Conservation (phyloP, 1,140 invertebrate species). For the Phortica variegata region DNA sequence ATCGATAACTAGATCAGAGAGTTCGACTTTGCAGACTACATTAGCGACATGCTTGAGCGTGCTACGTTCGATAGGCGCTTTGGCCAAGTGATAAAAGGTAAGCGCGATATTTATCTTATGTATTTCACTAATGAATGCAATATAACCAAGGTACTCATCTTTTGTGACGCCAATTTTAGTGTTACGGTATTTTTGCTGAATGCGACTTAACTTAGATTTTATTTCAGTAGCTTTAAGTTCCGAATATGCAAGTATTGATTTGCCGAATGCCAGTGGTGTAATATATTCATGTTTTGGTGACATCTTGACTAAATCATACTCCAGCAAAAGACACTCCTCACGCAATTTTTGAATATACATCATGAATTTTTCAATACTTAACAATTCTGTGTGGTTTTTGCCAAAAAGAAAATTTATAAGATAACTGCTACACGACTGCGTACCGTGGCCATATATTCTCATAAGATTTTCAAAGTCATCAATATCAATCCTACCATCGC, state of each 20-base stretch:
- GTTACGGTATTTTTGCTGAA: constrained; percentile 8
- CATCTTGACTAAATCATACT: too few relatives aligned
- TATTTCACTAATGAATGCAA: constrained; percentile 18
- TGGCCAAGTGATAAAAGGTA: constrained; percentile 21
- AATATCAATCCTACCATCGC: background rate
- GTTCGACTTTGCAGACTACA: constrained; percentile 6
- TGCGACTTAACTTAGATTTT: constrained; percentile 5
- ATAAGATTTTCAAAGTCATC: too few relatives aligned
- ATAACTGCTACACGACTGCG: too few relatives aligned
- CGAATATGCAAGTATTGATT: constrained; percentile 16
- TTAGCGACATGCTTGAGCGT: constrained; percentile 19
- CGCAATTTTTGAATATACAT: constrained; percentile 11
- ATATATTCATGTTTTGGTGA: constrained; percentile 9
- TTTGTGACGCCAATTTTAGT: constrained; percentile 5
- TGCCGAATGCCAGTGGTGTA: constrained; percentile 21
- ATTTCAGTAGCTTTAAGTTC: too few relatives aligned
- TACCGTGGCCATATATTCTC: too few relatives aligned
- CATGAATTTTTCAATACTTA: constrained; percentile 13
- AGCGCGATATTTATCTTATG: constrained; percentile 17
- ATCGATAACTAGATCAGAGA: constrained; percentile 18
- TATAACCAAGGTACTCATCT: constrained; percentile 23
- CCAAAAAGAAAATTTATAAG: constrained; percentile 18
- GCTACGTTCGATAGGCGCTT: constrained; percentile 10
- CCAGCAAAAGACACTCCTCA: too few relatives aligned
- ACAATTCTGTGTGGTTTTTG: background rate